Evolutionary conservation across 2,888 invertebrate species (phyloP).

Genomic region (Tetanocera ferruginea): DNA sequence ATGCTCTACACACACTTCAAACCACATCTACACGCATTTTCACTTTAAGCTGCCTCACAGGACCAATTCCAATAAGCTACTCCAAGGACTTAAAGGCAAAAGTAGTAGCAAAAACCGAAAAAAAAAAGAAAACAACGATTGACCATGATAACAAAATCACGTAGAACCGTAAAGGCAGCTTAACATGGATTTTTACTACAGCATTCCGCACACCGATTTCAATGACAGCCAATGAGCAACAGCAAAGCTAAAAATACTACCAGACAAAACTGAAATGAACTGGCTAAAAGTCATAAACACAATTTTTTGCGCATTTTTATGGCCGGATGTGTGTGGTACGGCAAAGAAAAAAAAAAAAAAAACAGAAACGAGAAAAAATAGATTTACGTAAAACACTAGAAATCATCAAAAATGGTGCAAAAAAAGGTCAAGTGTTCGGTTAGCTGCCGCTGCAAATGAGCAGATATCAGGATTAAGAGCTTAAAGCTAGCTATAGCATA

Average conservation of each 20-base stretch:
- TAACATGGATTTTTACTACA: constrained; percentile 18
- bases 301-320: constrained; percentile 22
- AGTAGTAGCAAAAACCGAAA: background rate
- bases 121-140: background rate
- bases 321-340: background rate
- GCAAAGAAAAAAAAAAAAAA: background rate
- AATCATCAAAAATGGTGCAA: background rate
- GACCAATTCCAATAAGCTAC: constrained; percentile 23
- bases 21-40: background rate
- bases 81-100: background rate
- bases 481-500: background rate
- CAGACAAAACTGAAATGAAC: background rate
- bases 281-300: constrained; percentile 29
- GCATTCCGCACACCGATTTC: constrained; percentile 7
- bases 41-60: constrained; percentile 19
- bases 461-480: constrained; percentile 29
- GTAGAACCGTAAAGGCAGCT: constrained; percentile 27
- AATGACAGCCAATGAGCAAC: constrained; percentile 10
- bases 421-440: constrained; percentile 27
- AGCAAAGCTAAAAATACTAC: background rate
- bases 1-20: background rate
- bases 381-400: background rate
- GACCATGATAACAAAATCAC: constrained; percentile 10
- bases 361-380: background rate
- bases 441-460: constrained; percentile 12